Evolutionary conservation across 2,113 vertebrate species (phyloP), one percentile per base, ranked within the genome.

Genomic region (Ranitomeya imitator): DNA sequence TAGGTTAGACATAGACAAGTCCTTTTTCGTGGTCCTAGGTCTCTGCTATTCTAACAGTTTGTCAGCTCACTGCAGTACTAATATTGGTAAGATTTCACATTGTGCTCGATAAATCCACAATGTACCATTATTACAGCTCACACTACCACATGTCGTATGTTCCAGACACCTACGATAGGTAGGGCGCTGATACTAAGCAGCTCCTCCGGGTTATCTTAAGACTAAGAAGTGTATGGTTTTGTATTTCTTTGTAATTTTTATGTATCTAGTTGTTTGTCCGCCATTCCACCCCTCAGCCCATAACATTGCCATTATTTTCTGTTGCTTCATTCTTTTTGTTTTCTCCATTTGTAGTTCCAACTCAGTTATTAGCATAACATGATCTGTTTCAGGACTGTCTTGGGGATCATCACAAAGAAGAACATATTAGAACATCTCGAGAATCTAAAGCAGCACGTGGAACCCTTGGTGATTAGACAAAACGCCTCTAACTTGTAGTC

Each of bases 401-500:
- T 99, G 97, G 98, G 98, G 94, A 99, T 99, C 98, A 99, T 99
- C 98, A 99, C 98, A 95, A 99, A 99, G 98, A 99, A 99, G 98
- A 99, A 99, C 97, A 98, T 99, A 95, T 97, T 99, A 99, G 97
- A 97, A 91, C 98, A 99, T 96, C 97, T 99, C 97, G 97, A 99
- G 96, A 96, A 99, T 96, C 96, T 99, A 96, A 97, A 97, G 97
- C 97, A 96, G 94, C 96, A 96, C 95, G 94, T 96, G 95, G 96
- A 98, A 94, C 96, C 96, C 95, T 94, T 97, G 98, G 98, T 99
- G 98, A 99, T 96, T 97, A 98, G 97, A 95, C 95, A 95, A 96
- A 91, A 95, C 96, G 96, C 94, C 95, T 94, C 94, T 95, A 94
- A 94, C 96, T 95, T 94, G 92, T 94, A 95, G 96, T 95, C 93